A percentile compares a stretch with the other conserved stretches of the same genome.
Conservation (phyloP, 2,113 vertebrate genomes). For the Crotophaga sulcirostris region DNA sequence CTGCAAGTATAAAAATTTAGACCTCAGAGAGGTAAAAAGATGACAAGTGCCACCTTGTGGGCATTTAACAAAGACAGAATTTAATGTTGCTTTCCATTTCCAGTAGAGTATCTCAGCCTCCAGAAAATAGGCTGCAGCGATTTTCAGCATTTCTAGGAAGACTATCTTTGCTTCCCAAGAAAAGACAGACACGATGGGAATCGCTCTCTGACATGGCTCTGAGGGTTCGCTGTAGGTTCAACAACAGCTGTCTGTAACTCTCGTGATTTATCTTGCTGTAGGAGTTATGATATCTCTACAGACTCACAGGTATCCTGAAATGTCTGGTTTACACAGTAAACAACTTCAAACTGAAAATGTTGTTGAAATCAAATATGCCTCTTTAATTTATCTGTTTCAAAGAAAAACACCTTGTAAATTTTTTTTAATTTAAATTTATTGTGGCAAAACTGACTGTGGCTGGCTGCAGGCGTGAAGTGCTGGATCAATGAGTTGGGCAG, state of each 20-base stretch:
- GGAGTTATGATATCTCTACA: background rate
- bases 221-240: background rate
- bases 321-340: background rate
- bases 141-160: background rate
- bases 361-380: background rate
- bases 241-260: background rate
- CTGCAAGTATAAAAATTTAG: background rate
- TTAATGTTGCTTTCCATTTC: background rate
- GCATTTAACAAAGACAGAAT: constrained; percentile 12
- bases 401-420: background rate
- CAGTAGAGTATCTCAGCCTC: background rate
- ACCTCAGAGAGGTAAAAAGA: constrained; percentile 47
- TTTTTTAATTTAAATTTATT: too few relatives aligned
- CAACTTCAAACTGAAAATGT: background rate
- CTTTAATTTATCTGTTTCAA: background rate
- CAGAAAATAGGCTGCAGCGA: background rate
- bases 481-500: background rate
- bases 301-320: background rate
- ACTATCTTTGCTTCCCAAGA: background rate
- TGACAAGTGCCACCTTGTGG: constrained; percentile 80
- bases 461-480: background rate
- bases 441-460: background rate
- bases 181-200: background rate
- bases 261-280: background rate
- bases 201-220: background rate